phyloP scores from a whole-genome alignment of 2,888 invertebrate species.

The Deilephila elpenor region DNA sequence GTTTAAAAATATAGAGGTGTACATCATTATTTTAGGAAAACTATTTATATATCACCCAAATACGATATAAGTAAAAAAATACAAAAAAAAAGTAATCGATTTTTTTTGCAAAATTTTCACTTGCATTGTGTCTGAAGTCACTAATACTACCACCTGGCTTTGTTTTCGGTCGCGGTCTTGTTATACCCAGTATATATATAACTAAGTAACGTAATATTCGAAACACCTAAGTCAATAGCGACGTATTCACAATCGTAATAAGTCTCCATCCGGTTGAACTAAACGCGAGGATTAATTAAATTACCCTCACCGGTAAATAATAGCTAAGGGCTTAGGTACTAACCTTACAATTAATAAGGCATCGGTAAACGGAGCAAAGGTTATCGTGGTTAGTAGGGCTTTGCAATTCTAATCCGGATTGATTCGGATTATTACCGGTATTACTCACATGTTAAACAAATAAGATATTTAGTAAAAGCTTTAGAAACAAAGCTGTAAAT shows the following conservation, averaged over 20 bases:
- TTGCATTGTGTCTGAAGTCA: too few species aligned
- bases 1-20: too few species aligned
- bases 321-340: not conserved
- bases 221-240: slow-evolving; percentile 3
- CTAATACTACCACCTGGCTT: too few species aligned
- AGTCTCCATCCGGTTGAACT: not conserved
- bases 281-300: slow-evolving; percentile 1
- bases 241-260: not conserved
- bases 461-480: too few species aligned
- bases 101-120: too few species aligned
- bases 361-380: not conserved
- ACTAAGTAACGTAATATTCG: not conserved
- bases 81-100: too few species aligned
- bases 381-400: not conserved
- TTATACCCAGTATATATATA: too few species aligned
- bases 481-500: too few species aligned
- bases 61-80: too few species aligned
- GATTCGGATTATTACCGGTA: not conserved
- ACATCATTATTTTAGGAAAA: too few species aligned
- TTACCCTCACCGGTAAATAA: slow-evolving; percentile 14
- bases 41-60: too few species aligned
- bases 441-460: not conserved
- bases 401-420: not conserved
- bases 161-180: too few species aligned
- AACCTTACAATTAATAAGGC: slow-evolving; percentile 24